These are phyloP conservation scores for Gouania willdenowi DNA, from an alignment of 2,797 vertebrate species.

Conservation along the genomic window DNA sequence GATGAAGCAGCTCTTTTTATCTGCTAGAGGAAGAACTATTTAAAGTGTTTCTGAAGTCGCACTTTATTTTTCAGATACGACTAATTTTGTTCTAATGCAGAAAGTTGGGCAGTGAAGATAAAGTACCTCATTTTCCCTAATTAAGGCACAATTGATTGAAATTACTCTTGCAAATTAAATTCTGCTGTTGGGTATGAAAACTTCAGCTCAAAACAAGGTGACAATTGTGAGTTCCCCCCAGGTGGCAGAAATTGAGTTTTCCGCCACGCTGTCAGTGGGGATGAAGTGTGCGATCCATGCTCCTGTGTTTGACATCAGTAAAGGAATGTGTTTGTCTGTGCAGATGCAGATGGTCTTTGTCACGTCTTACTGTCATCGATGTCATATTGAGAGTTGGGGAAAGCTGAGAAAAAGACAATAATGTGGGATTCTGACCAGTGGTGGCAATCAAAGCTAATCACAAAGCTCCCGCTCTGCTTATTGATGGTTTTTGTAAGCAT, in stretches of 20 bases:
- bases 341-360: slow-evolving; percentile 16
- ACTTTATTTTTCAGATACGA: too few relatives aligned
- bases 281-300: too few relatives aligned
- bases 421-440: slow-evolving; percentile 67
- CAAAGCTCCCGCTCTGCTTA: slow-evolving; percentile 64
- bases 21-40: too few relatives aligned
- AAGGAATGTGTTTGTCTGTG: slow-evolving; percentile 13
- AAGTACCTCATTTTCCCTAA: background rate
- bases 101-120: background rate
- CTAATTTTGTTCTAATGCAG: too few relatives aligned
- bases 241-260: background rate
- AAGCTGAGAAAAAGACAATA: slow-evolving; percentile 56
- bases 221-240: background rate
- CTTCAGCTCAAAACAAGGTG: background rate
- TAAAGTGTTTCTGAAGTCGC: too few relatives aligned
- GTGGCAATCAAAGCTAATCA: slow-evolving; percentile 78
- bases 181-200: background rate
- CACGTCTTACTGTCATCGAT: slow-evolving; percentile 60
- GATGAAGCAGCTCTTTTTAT: too few relatives aligned
- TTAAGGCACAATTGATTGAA: background rate
- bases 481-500: slow-evolving; percentile 81
- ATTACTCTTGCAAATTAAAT: background rate
- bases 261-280: too few relatives aligned
- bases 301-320: slow-evolving; percentile 1
- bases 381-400: slow-evolving; percentile 59